Evolutionary conservation across 2,113 vertebrate genomes (phyloP).

Genomic region (Synchiropus splendidus): DNA sequence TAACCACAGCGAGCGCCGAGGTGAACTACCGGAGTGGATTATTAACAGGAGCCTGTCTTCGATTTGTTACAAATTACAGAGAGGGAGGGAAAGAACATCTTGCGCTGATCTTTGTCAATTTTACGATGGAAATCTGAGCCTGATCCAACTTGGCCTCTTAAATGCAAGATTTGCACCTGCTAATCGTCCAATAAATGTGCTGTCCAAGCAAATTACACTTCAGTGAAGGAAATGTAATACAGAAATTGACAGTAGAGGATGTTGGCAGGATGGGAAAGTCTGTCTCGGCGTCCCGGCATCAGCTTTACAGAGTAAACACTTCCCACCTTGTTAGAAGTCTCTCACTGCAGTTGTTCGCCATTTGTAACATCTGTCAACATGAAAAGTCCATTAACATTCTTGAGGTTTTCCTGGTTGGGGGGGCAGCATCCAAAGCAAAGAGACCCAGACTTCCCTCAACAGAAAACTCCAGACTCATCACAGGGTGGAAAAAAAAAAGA

Average conservation of each 20-base stretch:
- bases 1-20: constrained; percentile 11
- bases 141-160: neutral
- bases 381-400: too few species aligned
- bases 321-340: constrained; percentile 43
- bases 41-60: constrained; percentile 29
- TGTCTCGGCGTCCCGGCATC: neutral
- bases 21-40: constrained; percentile 10
- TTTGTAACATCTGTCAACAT: too few species aligned
- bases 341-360: constrained; percentile 20
- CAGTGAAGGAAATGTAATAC: constrained; percentile 8
- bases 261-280: constrained; percentile 6
- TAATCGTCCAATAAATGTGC: constrained; percentile 5
- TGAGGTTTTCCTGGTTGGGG: too few species aligned
- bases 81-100: constrained; percentile 1
- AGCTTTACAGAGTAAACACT: constrained; percentile 29
- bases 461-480: too few species aligned
- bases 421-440: too few species aligned
- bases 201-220: neutral
- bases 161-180: constrained; percentile 6
- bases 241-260: neutral
- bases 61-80: constrained; percentile 12
- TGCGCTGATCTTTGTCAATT: neutral
- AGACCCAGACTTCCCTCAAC: too few species aligned
- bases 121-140: neutral
- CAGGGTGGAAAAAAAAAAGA: too few species aligned